Conservation (phyloP, 2,888 invertebrate genomes). For the Latrodectus hesperus region DNA sequence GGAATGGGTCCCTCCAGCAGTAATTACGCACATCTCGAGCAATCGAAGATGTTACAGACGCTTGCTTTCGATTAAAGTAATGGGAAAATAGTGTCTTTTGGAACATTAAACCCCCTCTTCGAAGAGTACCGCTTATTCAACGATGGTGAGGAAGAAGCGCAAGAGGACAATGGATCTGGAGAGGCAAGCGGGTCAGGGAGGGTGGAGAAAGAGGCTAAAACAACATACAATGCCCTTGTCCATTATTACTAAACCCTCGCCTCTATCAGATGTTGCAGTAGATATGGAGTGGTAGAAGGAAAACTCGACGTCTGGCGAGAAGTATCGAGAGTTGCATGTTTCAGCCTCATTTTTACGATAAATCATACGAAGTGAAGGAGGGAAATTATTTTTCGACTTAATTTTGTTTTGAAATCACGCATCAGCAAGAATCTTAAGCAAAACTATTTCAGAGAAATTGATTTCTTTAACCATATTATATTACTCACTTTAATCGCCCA, state of each 20-base stretch:
- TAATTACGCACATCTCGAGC: conserved; percentile 67
- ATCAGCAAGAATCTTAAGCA: too few species aligned
- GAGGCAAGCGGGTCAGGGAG: background rate
- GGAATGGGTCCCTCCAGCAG: conserved; percentile 22
- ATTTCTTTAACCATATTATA: too few species aligned
- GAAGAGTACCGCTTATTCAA: conserved; percentile 46
- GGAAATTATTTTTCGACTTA: too few species aligned
- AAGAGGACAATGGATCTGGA: conserved; percentile 29
- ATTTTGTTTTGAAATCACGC: too few species aligned
- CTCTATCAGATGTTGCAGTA: conserved; percentile 44
- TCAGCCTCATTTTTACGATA: too few species aligned
- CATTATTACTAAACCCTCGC: conserved; percentile 40
- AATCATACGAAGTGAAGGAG: too few species aligned
- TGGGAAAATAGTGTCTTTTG: conserved; percentile 69
- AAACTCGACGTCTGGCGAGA: conserved; percentile 7
- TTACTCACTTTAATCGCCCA: too few species aligned
- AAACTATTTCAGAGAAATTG: too few species aligned
- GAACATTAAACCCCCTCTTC: conserved; percentile 63
- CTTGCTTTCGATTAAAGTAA: conserved; percentile 69
- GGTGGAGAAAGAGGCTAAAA: conserved; percentile 18
- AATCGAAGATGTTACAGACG: conserved; percentile 68
- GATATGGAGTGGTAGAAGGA: conserved; percentile 12
- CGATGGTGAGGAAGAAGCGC: conserved; percentile 14
- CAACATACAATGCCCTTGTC: conserved; percentile 55
- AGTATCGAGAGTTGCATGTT: background rate